Conservation (phyloP, 2,888 invertebrate species). For the Dasysyrphus tricinctus region DNA sequence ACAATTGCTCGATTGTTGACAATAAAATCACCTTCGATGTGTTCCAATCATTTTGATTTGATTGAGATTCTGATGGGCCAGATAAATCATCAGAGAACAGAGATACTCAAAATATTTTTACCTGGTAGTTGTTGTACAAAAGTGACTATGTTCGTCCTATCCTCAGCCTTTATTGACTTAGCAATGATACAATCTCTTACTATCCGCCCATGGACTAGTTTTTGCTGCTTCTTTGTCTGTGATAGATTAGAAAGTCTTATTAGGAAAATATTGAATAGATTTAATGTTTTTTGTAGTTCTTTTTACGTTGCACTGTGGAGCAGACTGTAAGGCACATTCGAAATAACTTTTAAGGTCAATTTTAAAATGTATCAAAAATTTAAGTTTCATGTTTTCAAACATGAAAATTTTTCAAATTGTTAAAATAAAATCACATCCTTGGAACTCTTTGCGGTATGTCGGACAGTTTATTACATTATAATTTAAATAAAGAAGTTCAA, state of each 20-base stretch:
- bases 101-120: not conserved
- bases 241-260: constrained; percentile 9
- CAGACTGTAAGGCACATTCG: not conserved
- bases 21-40: not conserved
- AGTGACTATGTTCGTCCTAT: not conserved
- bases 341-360: not conserved
- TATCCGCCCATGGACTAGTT: constrained; percentile 5
- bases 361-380: too few relatives aligned
- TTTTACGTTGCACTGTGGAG: not conserved
- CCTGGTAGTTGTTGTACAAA: not conserved
- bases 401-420: too few relatives aligned
- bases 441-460: too few relatives aligned
- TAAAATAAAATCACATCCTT: too few relatives aligned
- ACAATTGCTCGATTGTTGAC: not conserved
- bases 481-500: too few relatives aligned
- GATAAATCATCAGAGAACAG: not conserved
- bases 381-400: too few relatives aligned
- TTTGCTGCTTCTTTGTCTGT: not conserved
- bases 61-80: constrained; percentile 4
- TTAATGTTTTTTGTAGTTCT: not conserved
- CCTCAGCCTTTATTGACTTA: not conserved
- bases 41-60: not conserved
- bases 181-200: not conserved
- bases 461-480: too few relatives aligned
- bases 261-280: not conserved